phyloP scores from a whole-genome alignment of 2,797 vertebrate species.

The Leptodactylus fallax region DNA sequence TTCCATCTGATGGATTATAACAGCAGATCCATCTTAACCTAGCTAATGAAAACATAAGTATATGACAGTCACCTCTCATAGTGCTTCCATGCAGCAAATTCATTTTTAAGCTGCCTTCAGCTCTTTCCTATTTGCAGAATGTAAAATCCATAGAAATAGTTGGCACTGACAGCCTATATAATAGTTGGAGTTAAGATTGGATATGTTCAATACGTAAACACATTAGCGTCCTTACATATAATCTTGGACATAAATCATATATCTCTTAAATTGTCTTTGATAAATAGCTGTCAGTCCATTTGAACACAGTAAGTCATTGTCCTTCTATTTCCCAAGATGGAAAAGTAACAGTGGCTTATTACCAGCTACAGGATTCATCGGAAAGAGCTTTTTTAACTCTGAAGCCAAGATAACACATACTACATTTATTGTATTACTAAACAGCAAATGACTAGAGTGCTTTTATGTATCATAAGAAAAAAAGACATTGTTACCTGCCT shows the following conservation, averaged over 20 bases:
- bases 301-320: conserved; percentile 69
- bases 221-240: conserved; percentile 71
- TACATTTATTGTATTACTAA: conserved; percentile 60
- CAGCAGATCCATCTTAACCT: conserved; percentile 40
- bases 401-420: conserved; percentile 63
- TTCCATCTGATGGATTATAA: conserved; percentile 34
- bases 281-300: conserved; percentile 73
- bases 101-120: conserved; percentile 59
- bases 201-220: conserved; percentile 65
- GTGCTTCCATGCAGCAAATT: conserved; percentile 46
- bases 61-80: conserved; percentile 53
- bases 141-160: conserved; percentile 53
- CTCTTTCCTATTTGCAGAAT: conserved; percentile 60
- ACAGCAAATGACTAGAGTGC: conserved; percentile 57
- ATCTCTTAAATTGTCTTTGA: conserved; percentile 75
- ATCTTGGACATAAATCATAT: conserved; percentile 72
- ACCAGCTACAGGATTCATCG: conserved; percentile 70
- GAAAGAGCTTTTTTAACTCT: conserved; percentile 70
- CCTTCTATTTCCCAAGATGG: conserved; percentile 60
- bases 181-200: conserved; percentile 58
- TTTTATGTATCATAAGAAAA: conserved; percentile 51
- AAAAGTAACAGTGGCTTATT: conserved; percentile 68
- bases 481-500: conserved; percentile 33
- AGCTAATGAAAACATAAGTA: conserved; percentile 41
- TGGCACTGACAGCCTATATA: conserved; percentile 53